Evolutionary conservation across 2,888 invertebrate species (phyloP).

Genomic region (Torymus texanus): DNA sequence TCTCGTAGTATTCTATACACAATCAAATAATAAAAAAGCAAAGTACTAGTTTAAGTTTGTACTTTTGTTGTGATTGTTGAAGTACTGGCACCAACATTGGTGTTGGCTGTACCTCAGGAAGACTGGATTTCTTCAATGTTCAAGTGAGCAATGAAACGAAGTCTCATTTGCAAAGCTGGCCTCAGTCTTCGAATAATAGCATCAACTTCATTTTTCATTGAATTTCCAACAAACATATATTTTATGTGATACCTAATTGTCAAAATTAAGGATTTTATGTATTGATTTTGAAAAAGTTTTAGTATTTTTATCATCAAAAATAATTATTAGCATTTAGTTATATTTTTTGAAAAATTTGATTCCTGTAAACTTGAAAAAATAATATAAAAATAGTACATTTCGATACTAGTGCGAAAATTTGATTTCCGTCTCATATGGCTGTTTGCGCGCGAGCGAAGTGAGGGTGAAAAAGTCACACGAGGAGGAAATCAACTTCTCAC

Average conservation of each 20-base stretch:
- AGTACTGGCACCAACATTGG: slow-evolving; percentile 49
- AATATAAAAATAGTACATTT: no score
- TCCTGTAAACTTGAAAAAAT: no score
- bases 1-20: slow-evolving; percentile 21
- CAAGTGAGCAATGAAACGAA: slow-evolving; percentile 93
- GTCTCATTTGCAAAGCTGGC: slow-evolving; percentile 89
- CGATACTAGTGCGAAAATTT: no score
- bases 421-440: no score
- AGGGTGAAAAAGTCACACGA: no score
- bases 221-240: slow-evolving; percentile 98
- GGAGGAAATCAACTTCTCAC: no score
- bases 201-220: slow-evolving; percentile 94
- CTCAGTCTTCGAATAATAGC: slow-evolving; percentile 90
- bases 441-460: no score
- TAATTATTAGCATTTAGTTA: not conserved
- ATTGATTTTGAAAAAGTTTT: not conserved
- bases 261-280: slow-evolving; percentile 31
- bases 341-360: not conserved
- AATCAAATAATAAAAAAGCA: slow-evolving; percentile 27
- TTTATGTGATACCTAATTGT: slow-evolving; percentile 84
- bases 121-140: slow-evolving; percentile 86
- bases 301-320: not conserved
- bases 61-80: slow-evolving; percentile 44
- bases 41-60: slow-evolving; percentile 48
- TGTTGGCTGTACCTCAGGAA: slow-evolving; percentile 59